Evolutionary conservation across 2,113 vertebrate genomes (phyloP).

Genomic region (Pipa parva): DNA sequence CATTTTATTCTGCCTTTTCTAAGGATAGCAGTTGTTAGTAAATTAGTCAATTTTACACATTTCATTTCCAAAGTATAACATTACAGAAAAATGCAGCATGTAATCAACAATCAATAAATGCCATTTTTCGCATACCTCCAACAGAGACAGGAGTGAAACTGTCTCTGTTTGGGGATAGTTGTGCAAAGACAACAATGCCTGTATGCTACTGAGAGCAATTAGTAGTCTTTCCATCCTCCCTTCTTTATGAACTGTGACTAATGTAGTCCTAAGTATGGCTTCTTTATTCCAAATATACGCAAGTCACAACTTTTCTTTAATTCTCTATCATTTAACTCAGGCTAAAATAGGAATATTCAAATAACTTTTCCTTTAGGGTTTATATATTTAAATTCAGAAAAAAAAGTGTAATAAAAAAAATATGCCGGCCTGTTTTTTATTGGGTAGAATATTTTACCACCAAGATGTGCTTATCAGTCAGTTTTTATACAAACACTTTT

Average conservation of each 20-base stretch:
- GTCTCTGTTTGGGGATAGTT: background rate
- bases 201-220: conserved; percentile 8
- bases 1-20: background rate
- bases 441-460: too few species aligned
- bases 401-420: too few species aligned
- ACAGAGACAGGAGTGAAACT: background rate
- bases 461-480: too few species aligned
- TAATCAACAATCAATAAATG: conserved; percentile 36
- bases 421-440: too few species aligned
- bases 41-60: conserved; percentile 16
- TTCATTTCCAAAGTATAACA: conserved; percentile 19
- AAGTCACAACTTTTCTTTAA: background rate
- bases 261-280: conserved; percentile 11
- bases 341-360: too few species aligned
- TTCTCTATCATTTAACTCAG: too few species aligned
- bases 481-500: too few species aligned
- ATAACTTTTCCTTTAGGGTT: too few species aligned
- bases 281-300: conserved; percentile 5
- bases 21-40: conserved; percentile 1
- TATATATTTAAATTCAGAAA: too few species aligned
- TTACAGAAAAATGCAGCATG: conserved; percentile 17
- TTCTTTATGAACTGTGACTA: conserved; percentile 33
- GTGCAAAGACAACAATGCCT: background rate
- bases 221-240: conserved; percentile 19
- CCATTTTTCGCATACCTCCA: conserved; percentile 33